Base-by-base conservation (phyloP, 2,113 vertebrate genomes). In the Pseudolaguvia tuberculata region DNA sequence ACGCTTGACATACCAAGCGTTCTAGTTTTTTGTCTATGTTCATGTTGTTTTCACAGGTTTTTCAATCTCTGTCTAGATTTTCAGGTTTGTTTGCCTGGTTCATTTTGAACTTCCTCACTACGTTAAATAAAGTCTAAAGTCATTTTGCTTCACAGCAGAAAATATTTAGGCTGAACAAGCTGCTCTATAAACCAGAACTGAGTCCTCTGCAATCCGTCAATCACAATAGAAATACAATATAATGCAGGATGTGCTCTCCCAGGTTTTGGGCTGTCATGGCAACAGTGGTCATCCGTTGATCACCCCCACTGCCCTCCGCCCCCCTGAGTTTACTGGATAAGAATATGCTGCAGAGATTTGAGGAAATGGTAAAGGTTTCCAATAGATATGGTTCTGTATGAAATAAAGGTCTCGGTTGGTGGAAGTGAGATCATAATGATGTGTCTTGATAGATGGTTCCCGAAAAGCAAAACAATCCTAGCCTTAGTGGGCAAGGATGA, bases 401-500 rank as follows among this genome's bases (percentile, higher is more conserved):
- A 63, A 65, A 35, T 21, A 21, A 13, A 23, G 65, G 52, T 71
- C 45, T 25, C 51, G 51, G 55, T 50, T 68, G 62, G 29, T 59
- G 9, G 45, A 42, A 69, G 47, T 67, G 31, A 52, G 51, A 14
- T 52, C 45, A 17, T 29, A 25, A 23, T 39, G 56, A 48, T 31
- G 42, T 48, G 67, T 39, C 39, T 48, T 39, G 72, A 63, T 70
- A 48, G 51, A 75, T 61, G 9, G 58, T 50, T 75, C 67, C 57
- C 4, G 70, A 71, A 75, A 79, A 70, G 65, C 56, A 56, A 72
- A 75, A 70, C 66, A 39, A 75, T 75, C 18, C 55, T 14, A 56
- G 78, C 61, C 72, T 75, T 65, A 23, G 66, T 56, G 66, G 72
- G 73, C 72, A 75, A 48, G 78, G 57, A 75, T 79, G 70, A 79